These are phyloP conservation scores for Cryptocheilus praepositus DNA, from an alignment of 2,888 invertebrate species.

Conservation along the genomic window DNA sequence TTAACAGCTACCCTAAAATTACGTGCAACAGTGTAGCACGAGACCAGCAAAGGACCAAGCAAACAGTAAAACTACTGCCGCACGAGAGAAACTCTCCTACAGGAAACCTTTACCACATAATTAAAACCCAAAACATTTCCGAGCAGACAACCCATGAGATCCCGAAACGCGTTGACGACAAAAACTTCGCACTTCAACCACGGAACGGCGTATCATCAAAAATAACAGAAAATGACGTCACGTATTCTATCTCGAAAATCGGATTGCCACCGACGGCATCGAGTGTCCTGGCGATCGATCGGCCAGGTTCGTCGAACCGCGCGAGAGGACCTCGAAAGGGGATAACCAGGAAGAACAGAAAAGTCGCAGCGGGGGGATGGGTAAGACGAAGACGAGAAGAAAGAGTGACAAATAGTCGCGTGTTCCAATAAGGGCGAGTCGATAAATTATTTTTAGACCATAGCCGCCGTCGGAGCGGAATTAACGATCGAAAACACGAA, in stretches of 20 bases:
- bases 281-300: conserved; percentile 22
- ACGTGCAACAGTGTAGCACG: no score
- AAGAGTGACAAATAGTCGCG: conserved; percentile 17
- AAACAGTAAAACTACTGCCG: no score
- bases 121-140: no score
- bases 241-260: background rate
- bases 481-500: conserved; percentile 52
- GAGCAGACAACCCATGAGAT: no score
- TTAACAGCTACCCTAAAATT: no score
- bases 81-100: no score
- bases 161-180: no score
- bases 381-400: background rate
- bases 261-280: conserved; percentile 3
- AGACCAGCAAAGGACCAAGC: no score
- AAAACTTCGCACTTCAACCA: no score
- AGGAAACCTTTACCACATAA: no score
- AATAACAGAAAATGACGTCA: no score
- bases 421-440: conserved; percentile 49
- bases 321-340: conserved; percentile 6
- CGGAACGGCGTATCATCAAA: no score
- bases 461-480: conserved; percentile 41
- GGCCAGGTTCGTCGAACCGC: conserved; percentile 38
- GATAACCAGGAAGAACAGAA: conserved; percentile 8
- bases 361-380: background rate
- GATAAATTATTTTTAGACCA: conserved; percentile 58